phyloP scores from a whole-genome alignment of 1,140 invertebrate genomes.

The Solenopsis fugax region DNA sequence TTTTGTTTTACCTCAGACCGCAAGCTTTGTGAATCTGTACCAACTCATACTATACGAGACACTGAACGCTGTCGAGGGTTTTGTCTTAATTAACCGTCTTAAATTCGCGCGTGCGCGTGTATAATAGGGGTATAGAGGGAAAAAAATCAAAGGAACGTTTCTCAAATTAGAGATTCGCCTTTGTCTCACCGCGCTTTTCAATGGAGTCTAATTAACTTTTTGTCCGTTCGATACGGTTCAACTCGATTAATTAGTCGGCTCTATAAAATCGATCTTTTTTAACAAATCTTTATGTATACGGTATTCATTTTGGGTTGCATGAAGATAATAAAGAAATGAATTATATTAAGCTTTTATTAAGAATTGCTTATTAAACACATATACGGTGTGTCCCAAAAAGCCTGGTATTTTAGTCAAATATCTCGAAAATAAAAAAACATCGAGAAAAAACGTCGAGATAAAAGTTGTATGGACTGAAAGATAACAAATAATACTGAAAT shows the following conservation, averaged over 20 bases:
- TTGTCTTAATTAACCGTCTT: conserved; percentile 65
- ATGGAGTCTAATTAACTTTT: conserved; percentile 61
- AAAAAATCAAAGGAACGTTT: conserved; percentile 28
- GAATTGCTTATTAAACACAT: neutral
- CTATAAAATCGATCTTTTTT: conserved; percentile 9
- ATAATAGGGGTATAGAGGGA: neutral
- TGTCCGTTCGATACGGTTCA: neutral
- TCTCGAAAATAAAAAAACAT: no score
- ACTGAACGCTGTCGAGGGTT: conserved; percentile 21
- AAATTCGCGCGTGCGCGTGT: conserved; percentile 7
- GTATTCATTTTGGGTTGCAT: neutral
- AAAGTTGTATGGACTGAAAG: no score
- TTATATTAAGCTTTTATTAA: neutral
- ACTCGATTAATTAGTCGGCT: conserved; percentile 15
- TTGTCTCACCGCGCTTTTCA: conserved; percentile 30
- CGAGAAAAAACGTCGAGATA: no score
- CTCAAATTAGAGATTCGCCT: conserved; percentile 27
- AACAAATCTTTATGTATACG: neutral
- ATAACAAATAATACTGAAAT: no score
- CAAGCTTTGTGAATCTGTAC: conserved; percentile 29
- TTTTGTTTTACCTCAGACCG: conserved; percentile 36
- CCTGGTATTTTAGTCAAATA: no score
- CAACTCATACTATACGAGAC: conserved; percentile 5
- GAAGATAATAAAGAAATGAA: neutral
- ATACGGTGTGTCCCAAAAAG: neutral